Percentiles rank a stretch among this genome's conserved stretches.
Evolutionary conservation across 2,113 vertebrate genomes (phyloP).

Genomic region (Serilophus lunatus): DNA sequence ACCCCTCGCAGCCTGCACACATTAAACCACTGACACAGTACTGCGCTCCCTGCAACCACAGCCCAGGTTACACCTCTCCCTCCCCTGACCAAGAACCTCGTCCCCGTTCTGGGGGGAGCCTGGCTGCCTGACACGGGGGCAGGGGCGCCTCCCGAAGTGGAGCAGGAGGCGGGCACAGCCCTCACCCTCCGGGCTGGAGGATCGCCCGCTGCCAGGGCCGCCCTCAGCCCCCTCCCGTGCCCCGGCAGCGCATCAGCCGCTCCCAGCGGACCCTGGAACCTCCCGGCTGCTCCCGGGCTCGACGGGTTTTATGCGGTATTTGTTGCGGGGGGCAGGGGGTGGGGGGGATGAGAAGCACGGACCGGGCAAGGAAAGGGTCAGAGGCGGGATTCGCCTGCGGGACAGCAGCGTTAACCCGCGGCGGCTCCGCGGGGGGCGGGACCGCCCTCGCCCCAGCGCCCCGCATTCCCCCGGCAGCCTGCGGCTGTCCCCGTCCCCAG

Average conservation of each 20-base stretch:
- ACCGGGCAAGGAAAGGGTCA: not conserved
- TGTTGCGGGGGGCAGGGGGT: not conserved
- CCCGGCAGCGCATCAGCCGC: not conserved
- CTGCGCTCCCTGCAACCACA: not conserved
- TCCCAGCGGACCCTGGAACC: not conserved
- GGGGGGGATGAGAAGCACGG: not conserved
- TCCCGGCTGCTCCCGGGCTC: not conserved
- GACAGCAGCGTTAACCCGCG: not conserved
- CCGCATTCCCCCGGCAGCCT: not conserved
- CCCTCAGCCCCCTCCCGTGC: not conserved
- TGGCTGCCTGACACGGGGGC: not conserved
- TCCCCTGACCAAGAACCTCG: not conserved
- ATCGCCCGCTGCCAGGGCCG: not conserved
- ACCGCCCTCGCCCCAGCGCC: not conserved
- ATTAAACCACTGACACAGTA: not conserved
- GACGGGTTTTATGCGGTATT: not conserved
- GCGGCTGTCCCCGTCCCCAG: not conserved
- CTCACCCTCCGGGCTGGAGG: not conserved
- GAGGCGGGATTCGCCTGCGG: not conserved
- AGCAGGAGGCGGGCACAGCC: not conserved
- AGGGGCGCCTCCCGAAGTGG: not conserved
- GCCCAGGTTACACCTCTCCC: not conserved
- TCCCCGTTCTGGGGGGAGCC: not conserved
- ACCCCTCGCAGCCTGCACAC: not conserved
- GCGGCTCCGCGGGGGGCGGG: not conserved